Conservation (phyloP, 2,888 invertebrate genomes). For the Fragum sueziense region DNA sequence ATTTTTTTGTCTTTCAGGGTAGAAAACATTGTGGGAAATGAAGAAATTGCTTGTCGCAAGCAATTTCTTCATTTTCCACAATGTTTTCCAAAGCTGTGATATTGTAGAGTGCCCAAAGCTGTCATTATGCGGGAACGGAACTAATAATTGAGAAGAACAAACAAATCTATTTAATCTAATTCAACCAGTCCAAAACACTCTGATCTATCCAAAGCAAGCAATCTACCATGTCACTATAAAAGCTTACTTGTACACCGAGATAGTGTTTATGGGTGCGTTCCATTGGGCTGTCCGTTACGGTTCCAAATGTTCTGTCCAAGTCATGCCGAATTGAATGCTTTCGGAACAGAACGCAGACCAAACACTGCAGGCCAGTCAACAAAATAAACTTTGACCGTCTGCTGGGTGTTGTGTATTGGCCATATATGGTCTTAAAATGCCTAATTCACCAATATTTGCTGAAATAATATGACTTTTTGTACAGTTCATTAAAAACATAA, state of each 20-base stretch:
- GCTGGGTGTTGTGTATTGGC: too few relatives aligned
- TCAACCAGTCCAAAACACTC: not conserved
- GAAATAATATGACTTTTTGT: too few relatives aligned
- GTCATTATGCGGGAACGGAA: not conserved
- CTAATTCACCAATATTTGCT: not conserved
- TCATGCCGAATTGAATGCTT: not conserved
- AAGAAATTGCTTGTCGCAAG: not conserved
- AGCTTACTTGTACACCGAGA: not conserved
- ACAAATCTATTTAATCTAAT: not conserved
- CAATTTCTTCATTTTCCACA: too few relatives aligned
- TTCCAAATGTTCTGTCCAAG: too few relatives aligned
- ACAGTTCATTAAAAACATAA: not conserved
- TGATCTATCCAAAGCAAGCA: not conserved
- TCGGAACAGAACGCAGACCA: not conserved
- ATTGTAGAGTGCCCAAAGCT: not conserved
- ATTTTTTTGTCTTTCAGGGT: not conserved
- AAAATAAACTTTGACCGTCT: too few relatives aligned
- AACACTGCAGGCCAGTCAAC: too few relatives aligned
- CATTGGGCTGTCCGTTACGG: too few relatives aligned
- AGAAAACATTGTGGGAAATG: slow-evolving; percentile 6
- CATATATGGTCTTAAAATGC: not conserved
- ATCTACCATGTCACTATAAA: not conserved
- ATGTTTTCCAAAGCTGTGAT: not conserved
- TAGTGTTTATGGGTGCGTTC: not conserved
- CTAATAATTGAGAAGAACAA: not conserved